These are phyloP conservation scores for Drosophila melanogaster DNA, from an alignment of 1,140 invertebrate genomes.

Conservation along the genomic window Release_6_plus_ISO1_MT NT_033779.5:10897501-10898000, in stretches of 20 bases:
- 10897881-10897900: constrained; percentile 60
- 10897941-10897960: constrained; percentile 14
- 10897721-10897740: constrained; percentile 20
- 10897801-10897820: constrained; percentile 65
- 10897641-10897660: constrained; percentile 49
- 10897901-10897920: constrained; percentile 23
- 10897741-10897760: constrained; percentile 14
- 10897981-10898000: constrained; percentile 65
- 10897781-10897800: neutral
- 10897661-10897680: constrained; percentile 66
- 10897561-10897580: constrained; percentile 65
- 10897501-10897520: constrained; percentile 34
- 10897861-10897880: constrained; percentile 71
- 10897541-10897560: constrained; percentile 57
- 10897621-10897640: constrained; percentile 31
- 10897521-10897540: constrained; percentile 44
- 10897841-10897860: constrained; percentile 77
- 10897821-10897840: constrained; percentile 82
- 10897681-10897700: constrained; percentile 57
- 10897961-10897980: constrained; percentile 81
- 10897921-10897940: neutral
- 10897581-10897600: constrained; percentile 77
- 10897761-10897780: neutral
- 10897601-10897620: constrained; percentile 76
- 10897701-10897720: constrained; percentile 18